Percentiles rank a stretch among this genome's conserved stretches.
These are phyloP conservation scores for Agrochola circellaris DNA, from an alignment of 2,888 invertebrate species.

Conservation along the genomic window DNA sequence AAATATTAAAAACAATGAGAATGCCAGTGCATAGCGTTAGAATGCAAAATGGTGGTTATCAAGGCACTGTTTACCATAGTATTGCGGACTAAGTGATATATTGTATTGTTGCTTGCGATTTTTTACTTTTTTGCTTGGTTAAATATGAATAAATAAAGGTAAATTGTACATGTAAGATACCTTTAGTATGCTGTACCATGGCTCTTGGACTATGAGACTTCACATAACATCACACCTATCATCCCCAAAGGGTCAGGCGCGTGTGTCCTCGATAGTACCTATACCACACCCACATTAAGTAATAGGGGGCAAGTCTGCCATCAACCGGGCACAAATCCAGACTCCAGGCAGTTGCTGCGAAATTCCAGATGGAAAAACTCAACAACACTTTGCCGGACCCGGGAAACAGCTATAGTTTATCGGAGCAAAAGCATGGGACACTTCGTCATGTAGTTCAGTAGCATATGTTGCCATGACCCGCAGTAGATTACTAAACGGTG, in stretches of 20 bases:
- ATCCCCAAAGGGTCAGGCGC: neutral
- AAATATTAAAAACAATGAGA: constrained; percentile 61
- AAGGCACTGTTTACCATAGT: constrained; percentile 64
- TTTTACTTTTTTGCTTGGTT: neutral
- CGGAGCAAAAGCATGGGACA: neutral
- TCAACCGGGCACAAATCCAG: too few relatives aligned
- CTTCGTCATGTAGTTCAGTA: neutral
- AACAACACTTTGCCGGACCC: too few relatives aligned
- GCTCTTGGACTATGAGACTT: neutral
- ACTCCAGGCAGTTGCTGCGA: too few relatives aligned
- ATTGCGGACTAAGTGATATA: constrained; percentile 57
- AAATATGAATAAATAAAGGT: neutral
- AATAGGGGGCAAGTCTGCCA: too few relatives aligned
- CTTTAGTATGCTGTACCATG: neutral
- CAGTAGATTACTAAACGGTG: neutral
- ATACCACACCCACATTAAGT: neutral
- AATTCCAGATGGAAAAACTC: too few relatives aligned
- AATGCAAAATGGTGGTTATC: constrained; percentile 58
- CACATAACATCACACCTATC: neutral
- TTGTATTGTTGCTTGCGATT: constrained; percentile 20
- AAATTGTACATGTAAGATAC: neutral
- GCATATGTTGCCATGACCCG: neutral
- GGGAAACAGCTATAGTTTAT: neutral
- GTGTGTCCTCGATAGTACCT: neutral
- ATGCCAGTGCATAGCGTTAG: constrained; percentile 41